phyloP scores from a whole-genome alignment of 2,797 vertebrate genomes.

The Threskiornis aethiopicus region DNA sequence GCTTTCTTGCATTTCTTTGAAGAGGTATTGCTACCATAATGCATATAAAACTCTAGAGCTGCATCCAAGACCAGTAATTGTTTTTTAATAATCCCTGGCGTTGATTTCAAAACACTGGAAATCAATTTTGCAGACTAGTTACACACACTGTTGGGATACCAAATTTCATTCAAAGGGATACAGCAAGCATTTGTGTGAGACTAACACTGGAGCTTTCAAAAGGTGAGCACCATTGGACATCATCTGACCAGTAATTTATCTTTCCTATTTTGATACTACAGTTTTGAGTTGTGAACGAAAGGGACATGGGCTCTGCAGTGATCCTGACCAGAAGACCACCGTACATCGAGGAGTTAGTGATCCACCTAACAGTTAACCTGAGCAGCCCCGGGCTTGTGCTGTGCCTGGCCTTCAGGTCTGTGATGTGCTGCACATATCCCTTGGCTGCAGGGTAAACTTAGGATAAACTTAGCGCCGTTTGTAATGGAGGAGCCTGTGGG shows the following conservation, averaged over 20 bases:
- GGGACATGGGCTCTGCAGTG: background rate
- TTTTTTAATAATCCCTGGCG: background rate
- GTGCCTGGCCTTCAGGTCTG: background rate
- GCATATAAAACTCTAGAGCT: background rate
- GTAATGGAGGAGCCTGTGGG: background rate
- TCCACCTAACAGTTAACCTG: background rate
- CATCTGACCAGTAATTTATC: background rate
- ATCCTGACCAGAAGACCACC: background rate
- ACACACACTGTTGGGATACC: background rate
- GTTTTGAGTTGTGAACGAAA: background rate
- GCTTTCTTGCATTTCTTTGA: background rate
- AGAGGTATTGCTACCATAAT: background rate
- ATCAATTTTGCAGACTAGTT: background rate
- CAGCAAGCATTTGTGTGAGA: background rate
- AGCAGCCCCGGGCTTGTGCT: background rate
- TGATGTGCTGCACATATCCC: accelerated
- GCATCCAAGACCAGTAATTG: background rate
- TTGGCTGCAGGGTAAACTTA: background rate
- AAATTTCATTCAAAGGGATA: background rate
- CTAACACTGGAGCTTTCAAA: background rate
- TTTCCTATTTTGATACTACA: background rate
- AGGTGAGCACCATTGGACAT: background rate
- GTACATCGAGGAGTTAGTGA: background rate
- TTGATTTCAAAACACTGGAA: background rate
- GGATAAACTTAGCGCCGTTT: background rate